Base-by-base conservation (phyloP, 2,888 invertebrate species). In the Chloromyia formosa region DNA sequence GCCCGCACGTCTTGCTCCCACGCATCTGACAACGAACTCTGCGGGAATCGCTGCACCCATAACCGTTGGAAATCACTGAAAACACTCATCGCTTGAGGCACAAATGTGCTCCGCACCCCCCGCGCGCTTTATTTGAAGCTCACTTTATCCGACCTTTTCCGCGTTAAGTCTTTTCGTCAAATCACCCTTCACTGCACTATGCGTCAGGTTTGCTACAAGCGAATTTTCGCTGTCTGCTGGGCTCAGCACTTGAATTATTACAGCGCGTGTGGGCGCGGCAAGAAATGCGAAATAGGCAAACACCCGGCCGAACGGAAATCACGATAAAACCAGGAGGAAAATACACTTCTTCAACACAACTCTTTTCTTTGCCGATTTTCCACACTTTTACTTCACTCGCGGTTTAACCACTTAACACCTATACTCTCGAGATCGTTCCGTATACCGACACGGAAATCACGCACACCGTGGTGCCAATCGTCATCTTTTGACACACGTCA, bases 1-100 rank as follows among this genome's bases (percentile, higher is more conserved):
- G 94, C 93, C 83, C 94, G 91, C 83, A 95, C 94, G 88, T 95
- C 94, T 87, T 94, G 94, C 86, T 95, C 95, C 95, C 94, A 95
- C 84, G 94, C 94, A 84, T 93, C 93, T 84, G 95, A 95, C 81
- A 95, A 88, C 80, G 93, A 93, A 87, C 94, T 94, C 83, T 94
- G 94, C 80, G 95, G 95, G 89, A 95, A 95, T 83, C 94, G 89
- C 88, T 94, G 92, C 87, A 92, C 90, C 95, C 95, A 95, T 86
- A 95, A 93, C 85, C 93, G 93, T 88, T 94, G 94, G 87, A 95
- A 94, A 88, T 94, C 94, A 84, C 93, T 92, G 86, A 94, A 94
- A 84, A 94, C 94, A 88, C 94, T 94, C 94, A 92, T 92, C 49
- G 61, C 72, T 62, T 9, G 27, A 20, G 49, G 56, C 66, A n/a